Base-by-base conservation (phyloP, 2,888 invertebrate genomes). In the Gasteruption jaculator region DNA sequence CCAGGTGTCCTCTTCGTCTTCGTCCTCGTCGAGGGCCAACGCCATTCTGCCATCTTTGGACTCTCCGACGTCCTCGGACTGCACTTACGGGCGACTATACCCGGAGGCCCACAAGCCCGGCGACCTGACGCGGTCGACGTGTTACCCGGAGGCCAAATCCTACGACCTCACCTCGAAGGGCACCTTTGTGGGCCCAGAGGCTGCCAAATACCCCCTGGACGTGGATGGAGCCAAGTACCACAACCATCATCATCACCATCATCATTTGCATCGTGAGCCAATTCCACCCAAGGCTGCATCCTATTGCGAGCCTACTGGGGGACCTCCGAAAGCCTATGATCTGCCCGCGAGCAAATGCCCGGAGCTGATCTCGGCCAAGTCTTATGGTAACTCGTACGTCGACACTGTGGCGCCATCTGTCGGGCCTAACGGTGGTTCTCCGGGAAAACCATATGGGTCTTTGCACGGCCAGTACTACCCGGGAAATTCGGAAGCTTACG, bases 391-490 rank as follows among this genome's bases (percentile, higher is more conserved):
- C n/a, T n/a, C n/a, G n/a, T n/a, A n/a, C n/a, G n/a, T n/a, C n/a
- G n/a, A n/a, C n/a, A n/a, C n/a, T n/a, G 35, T 24, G 10, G 19
- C 20, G 35, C 11, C 21, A 19, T n/a, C 35, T n/a, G 11, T n/a
- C n/a, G n/a, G n/a, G n/a, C n/a, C n/a, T n/a, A n/a, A n/a, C n/a
- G n/a, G n/a, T n/a, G n/a, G n/a, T n/a, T n/a, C n/a, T n/a, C n/a
- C 57, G 4, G 44, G 54, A 3, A 66, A 68, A 36, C 54, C 65
- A 2, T 66, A 65, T 50, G 51, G 65, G 1, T 69, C 61, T 44
- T 56, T 65, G 10, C 68, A 68, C 32, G 55, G 60, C 24, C 65
- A 66, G 43, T 66, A 66, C 54, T 67, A 65, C 40, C 52, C 63
- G 1, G 46, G 61, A 3, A n/a, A n/a, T n/a, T 52, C 64, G 11